Conservation (phyloP, 2,797 vertebrate species). For the Meda fulgida region DNA sequence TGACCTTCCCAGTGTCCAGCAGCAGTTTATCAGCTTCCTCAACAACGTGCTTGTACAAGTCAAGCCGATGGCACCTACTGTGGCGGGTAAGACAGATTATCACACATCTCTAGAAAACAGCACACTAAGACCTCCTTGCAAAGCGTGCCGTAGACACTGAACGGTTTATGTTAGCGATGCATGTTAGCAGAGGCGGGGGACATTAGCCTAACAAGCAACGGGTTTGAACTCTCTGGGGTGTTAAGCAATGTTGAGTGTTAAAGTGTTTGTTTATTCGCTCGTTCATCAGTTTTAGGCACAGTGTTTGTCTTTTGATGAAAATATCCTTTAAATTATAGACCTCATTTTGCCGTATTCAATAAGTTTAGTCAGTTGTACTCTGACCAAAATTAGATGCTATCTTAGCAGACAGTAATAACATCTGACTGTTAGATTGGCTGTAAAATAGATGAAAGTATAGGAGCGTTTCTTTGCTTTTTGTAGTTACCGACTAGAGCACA, state of each 20-base stretch:
- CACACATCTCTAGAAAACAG: neutral
- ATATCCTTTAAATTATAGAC: neutral
- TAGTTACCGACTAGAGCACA: neutral
- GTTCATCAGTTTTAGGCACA: neutral
- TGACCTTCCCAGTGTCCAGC: conserved; percentile 55
- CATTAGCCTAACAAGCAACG: neutral
- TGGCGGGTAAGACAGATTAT: conserved; percentile 66
- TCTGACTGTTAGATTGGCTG: neutral
- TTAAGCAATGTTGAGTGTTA: neutral
- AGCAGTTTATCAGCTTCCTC: conserved; percentile 43
- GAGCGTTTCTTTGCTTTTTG: neutral
- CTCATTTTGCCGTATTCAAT: neutral
- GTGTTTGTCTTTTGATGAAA: neutral
- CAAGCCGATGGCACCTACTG: conserved; percentile 67
- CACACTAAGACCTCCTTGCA: neutral
- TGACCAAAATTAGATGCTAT: neutral
- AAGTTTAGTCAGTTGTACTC: neutral
- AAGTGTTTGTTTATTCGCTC: neutral
- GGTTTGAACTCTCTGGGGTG: conserved; percentile 27
- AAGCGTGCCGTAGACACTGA: neutral
- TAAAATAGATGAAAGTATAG: neutral
- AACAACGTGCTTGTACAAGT: conserved; percentile 28
- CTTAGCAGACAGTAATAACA: neutral
- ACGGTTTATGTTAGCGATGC: neutral
- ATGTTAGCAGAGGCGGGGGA: too few relatives aligned